Conservation (phyloP, 2,888 invertebrate genomes). For the Callyntrura guangdongensis region DNA sequence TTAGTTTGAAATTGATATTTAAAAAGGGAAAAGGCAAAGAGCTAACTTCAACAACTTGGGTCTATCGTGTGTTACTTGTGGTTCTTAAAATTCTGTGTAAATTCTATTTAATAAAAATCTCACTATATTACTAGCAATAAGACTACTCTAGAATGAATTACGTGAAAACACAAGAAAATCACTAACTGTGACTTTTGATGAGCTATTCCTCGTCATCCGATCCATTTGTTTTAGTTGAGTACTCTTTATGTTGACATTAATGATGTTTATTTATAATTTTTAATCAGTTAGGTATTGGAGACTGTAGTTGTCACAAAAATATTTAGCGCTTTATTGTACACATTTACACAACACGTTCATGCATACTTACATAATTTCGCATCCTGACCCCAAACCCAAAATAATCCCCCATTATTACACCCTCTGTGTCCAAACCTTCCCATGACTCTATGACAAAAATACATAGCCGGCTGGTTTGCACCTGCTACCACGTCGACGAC, state of each 20-base stretch:
- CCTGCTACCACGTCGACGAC: neutral
- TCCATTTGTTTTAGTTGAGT: slow-evolving; percentile 48
- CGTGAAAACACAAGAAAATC: slow-evolving; percentile 65
- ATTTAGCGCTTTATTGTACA: neutral
- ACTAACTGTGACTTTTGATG: slow-evolving; percentile 75
- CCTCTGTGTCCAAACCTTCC: neutral
- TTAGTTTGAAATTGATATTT: slow-evolving; percentile 63
- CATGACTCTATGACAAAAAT: neutral
- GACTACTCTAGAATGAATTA: slow-evolving; percentile 25
- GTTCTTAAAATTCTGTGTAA: slow-evolving; percentile 24
- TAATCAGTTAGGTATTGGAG: neutral
- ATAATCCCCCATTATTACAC: neutral
- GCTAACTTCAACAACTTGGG: slow-evolving; percentile 26
- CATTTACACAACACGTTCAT: neutral
- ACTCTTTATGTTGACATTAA: no score
- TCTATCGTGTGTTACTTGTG: slow-evolving; percentile 30
- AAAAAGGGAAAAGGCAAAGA: neutral
- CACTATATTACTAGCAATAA: slow-evolving; percentile 62
- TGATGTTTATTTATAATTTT: slow-evolving; percentile 14
- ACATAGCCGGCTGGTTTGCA: neutral
- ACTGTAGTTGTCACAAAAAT: neutral
- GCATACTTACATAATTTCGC: neutral
- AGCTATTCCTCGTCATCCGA: slow-evolving; percentile 73
- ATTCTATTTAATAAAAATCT: slow-evolving; percentile 51
- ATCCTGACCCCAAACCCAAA: neutral